phyloP scores from a whole-genome alignment of 2,888 invertebrate species.

The Meghimatium bilineatum region DNA sequence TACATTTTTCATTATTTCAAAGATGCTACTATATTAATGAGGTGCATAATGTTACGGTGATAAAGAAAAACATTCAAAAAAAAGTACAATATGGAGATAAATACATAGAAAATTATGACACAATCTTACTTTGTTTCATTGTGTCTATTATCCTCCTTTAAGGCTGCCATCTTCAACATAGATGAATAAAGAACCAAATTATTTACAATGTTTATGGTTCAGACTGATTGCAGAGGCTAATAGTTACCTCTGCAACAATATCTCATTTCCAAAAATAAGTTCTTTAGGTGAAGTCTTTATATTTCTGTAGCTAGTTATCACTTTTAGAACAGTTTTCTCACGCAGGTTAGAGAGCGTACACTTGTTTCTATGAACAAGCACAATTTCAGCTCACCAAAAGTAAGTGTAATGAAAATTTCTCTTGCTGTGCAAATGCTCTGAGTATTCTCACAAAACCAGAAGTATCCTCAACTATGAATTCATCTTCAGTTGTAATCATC shows the following conservation, averaged over 20 bases:
- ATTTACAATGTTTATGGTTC: not conserved
- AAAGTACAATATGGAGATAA: no score
- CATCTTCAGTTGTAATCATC: not conserved
- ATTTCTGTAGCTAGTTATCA: not conserved
- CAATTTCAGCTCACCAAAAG: not conserved
- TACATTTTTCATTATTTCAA: no score
- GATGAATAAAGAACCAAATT: not conserved
- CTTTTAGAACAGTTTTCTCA: not conserved
- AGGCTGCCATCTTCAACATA: constrained; percentile 21
- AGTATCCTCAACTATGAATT: not conserved
- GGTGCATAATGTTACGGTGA: no score
- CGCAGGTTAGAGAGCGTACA: not conserved
- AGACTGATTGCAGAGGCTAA: not conserved
- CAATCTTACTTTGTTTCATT: constrained; percentile 27
- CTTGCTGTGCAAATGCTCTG: not conserved
- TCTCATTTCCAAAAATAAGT: not conserved
- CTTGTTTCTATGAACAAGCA: not conserved
- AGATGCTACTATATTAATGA: no score
- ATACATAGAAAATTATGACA: no score
- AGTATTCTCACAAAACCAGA: not conserved
- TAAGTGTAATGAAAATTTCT: not conserved
- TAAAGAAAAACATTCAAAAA: no score
- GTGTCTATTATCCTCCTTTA: constrained; percentile 29
- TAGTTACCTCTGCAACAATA: not conserved
- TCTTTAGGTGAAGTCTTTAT: not conserved